Evolutionary conservation across 2,888 invertebrate genomes (phyloP).

Genomic region (Syrista parreyssii): DNA sequence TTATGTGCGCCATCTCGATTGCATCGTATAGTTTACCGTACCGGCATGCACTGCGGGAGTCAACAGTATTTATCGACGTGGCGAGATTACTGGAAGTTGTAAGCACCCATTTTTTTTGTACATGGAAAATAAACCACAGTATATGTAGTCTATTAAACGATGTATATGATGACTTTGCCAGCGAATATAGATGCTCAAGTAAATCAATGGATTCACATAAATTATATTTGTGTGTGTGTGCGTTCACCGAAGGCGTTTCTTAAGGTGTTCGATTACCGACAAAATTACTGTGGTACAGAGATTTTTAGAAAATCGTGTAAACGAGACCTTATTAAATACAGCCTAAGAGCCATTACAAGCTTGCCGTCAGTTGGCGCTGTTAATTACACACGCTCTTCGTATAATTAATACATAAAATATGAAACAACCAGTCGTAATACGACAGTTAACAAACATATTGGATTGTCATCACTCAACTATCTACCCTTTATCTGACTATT

Average conservation of each 20-base stretch:
- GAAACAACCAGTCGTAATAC: slow-evolving; percentile 8
- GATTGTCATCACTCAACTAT: slow-evolving; percentile 25
- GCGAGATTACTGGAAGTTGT: too few relatives aligned
- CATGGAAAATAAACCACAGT: background rate
- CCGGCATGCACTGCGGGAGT: too few relatives aligned
- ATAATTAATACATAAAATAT: slow-evolving; percentile 17
- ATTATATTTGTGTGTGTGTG: too few relatives aligned
- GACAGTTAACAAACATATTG: background rate
- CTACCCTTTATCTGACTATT: background rate
- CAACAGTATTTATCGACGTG: too few relatives aligned
- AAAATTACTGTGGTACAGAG: background rate
- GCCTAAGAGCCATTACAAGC: too few relatives aligned
- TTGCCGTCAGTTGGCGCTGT: background rate
- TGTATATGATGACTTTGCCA: background rate
- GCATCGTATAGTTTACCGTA: too few relatives aligned
- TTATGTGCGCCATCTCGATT: too few relatives aligned
- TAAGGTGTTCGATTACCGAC: too few relatives aligned
- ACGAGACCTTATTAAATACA: background rate
- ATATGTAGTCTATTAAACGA: background rate
- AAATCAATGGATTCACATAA: too few relatives aligned
- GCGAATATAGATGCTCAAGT: too few relatives aligned
- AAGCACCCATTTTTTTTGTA: background rate
- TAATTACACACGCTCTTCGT: slow-evolving; percentile 7
- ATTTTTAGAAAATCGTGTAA: background rate
- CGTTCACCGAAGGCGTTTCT: too few relatives aligned